Base-by-base conservation (phyloP, 1,140 invertebrate genomes). In the Drosophila ambigua region DNA sequence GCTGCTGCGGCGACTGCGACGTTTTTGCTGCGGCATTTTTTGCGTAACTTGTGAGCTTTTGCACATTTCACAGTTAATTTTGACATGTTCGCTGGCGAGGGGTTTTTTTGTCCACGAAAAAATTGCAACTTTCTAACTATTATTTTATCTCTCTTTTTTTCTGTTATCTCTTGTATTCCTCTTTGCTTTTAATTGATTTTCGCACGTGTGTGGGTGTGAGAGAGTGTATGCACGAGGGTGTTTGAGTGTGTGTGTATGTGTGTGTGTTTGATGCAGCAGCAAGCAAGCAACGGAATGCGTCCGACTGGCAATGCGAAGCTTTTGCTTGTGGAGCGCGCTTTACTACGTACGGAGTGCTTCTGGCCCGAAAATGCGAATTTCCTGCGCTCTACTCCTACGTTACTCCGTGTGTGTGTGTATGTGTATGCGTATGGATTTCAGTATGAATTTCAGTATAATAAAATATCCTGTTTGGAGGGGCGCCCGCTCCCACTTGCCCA, bases 381-480 rank as follows among this genome's bases (percentile, higher is more conserved):
- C 73, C 79, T 80, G 81, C 77, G 77, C 35, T 39, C 54, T 77
- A 59, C 74, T 71, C 64, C 59, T 76, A 72, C 76, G 72, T 75
- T 67, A 61, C 48, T 63, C 20, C 63, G 45, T 48, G 39, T 26
- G 53, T 45, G 16, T 46, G 39, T 49, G 53, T 60, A n/a, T n/a
- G 50, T 55, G 35, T 58, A 48, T 61, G 60, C 55, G 64, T 71
- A 48, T 79, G 58, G 48, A 31, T 57, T 46, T 57, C 43, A 24
- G 73, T 79, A 64, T 71, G 85, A 82, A 87, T 80, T 87, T 90
- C 87, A 88, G 88, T 90, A 90, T 90, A 90, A 90, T 90, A 90
- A 90, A 90, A 90, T 90, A 90, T 90, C 88, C 88, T 90, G 82
- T 88, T 88, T 75, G 59, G 55, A 44, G 44, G 54, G 54, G 15